These are phyloP conservation scores for Bradypus variegatus DNA, from an alignment of 2,797 vertebrate species.

Conservation along the genomic window DNA sequence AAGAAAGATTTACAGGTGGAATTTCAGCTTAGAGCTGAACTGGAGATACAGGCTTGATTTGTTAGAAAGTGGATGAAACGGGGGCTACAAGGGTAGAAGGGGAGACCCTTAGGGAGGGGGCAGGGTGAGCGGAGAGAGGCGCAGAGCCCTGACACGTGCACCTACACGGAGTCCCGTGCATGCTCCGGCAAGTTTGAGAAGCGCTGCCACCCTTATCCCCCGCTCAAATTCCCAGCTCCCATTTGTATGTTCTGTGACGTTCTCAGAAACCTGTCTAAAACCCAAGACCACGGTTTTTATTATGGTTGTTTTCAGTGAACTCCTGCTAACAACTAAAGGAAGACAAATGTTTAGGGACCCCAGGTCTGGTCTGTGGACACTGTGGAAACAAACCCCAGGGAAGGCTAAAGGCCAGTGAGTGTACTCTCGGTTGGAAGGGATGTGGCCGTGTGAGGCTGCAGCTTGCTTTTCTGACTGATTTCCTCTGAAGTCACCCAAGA, in stretches of 20 bases:
- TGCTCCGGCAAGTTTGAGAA: background rate
- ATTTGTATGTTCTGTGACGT: background rate
- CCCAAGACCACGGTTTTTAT: too few species aligned
- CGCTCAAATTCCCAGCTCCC: background rate
- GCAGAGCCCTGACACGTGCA: accelerated
- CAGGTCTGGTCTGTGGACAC: background rate
- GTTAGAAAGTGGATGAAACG: background rate
- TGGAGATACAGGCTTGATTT: background rate
- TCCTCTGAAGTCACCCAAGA: background rate
- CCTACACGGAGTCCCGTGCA: background rate
- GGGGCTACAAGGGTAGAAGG: background rate
- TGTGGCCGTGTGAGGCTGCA: too few species aligned
- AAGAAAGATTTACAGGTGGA: background rate
- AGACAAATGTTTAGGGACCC: background rate
- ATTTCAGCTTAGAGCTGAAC: background rate
- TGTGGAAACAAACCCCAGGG: background rate
- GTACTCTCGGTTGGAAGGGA: background rate
- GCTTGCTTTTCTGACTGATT: background rate
- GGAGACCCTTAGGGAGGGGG: too few species aligned
- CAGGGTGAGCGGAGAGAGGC: accelerated
- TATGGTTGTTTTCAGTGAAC: background rate
- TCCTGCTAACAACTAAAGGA: background rate
- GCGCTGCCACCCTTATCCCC: background rate
- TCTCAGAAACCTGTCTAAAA: background rate
- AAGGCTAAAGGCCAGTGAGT: accelerated